phyloP scores from a whole-genome alignment of 1,140 invertebrate species.

The Artemia franciscana region DNA sequence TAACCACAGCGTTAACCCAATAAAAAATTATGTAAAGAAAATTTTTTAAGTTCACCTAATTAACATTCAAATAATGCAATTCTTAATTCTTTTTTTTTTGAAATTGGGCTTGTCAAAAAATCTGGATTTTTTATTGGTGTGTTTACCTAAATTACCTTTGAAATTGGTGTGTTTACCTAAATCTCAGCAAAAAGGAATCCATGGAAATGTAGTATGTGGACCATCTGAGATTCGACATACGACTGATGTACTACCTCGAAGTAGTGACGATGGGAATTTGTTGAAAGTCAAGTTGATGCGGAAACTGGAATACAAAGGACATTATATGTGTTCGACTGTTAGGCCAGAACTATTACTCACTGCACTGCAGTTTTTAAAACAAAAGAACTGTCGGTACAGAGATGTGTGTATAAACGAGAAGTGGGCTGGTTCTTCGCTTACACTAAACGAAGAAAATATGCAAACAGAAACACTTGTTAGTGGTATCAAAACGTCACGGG shows the following conservation, averaged over 20 bases:
- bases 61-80: too few species aligned
- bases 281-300: background rate
- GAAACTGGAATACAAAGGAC: background rate
- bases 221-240: background rate
- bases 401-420: background rate
- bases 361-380: background rate
- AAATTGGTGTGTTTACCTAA: background rate
- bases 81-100: too few species aligned
- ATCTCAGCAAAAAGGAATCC: background rate
- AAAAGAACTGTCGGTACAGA: background rate
- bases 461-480: background rate
- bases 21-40: too few species aligned
- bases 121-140: too few species aligned
- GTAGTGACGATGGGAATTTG: background rate
- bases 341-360: background rate
- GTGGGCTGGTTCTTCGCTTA: background rate
- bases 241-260: background rate
- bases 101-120: too few species aligned
- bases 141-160: background rate
- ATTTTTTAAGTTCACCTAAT: too few species aligned
- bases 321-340: too few species aligned
- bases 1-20: too few species aligned
- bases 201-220: background rate
- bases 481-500: too few species aligned
- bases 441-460: background rate